These are phyloP conservation scores for Pristionchus maxplancki DNA, from an alignment of 2,888 invertebrate genomes.

Conservation along the genomic window DNA sequence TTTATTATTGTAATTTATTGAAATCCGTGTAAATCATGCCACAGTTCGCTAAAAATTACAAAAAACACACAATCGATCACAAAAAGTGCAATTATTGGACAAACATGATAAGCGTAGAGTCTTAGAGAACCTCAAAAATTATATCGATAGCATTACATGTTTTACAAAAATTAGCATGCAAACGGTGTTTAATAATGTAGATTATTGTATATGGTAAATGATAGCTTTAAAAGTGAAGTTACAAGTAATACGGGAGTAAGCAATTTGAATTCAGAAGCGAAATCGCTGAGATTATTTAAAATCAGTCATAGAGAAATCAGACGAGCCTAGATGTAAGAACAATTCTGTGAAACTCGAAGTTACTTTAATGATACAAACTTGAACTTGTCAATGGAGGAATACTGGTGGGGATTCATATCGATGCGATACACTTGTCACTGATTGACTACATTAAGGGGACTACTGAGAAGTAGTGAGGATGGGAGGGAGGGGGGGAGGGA, in stretches of 20 bases:
- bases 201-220: not conserved
- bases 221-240: not conserved
- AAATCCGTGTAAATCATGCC: conserved; percentile 23
- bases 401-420: not conserved
- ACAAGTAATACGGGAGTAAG: conserved; percentile 1
- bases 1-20: conserved; percentile 2
- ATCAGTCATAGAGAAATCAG: conserved; percentile 9
- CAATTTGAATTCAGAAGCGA: conserved; percentile 2
- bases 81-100: not conserved
- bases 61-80: conserved; percentile 17
- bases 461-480: conserved; percentile 11
- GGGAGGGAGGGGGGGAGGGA: not conserved
- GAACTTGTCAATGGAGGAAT: conserved; percentile 23
- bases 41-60: not conserved
- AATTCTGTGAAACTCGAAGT: not conserved
- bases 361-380: not conserved
- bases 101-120: not conserved
- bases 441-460: conserved; percentile 9
- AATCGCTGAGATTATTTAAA: conserved; percentile 37
- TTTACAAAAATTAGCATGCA: not conserved
- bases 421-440: conserved; percentile 31
- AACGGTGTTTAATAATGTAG: not conserved
- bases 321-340: not conserved
- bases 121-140: not conserved
- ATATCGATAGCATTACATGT: not conserved